Evolutionary conservation across 30 jellyfish, hydroid and myxozoan genomes (phyloP).

Genomic region (Pelagia noctiluca): DNA sequence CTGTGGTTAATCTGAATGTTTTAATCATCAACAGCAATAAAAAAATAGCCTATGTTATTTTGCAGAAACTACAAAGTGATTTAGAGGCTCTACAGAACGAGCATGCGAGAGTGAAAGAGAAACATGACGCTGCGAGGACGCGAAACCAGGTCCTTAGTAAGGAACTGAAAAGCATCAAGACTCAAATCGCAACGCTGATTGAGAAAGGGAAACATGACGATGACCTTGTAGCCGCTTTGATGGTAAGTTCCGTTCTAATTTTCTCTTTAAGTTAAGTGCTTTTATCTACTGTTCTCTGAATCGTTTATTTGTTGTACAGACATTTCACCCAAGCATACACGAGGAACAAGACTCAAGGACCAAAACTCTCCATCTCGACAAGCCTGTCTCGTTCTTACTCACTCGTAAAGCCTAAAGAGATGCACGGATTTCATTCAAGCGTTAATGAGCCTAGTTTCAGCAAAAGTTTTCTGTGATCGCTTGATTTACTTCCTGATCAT

Average conservation of each 20-base stretch:
- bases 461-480: too few species aligned
- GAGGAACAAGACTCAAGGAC: too few species aligned
- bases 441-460: background rate
- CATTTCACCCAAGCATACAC: too few species aligned
- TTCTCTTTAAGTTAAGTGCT: too few species aligned
- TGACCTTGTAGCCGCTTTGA: slow-evolving; percentile 87
- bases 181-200: slow-evolving; percentile 67
- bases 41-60: background rate
- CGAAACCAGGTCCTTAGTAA: slow-evolving; percentile 80
- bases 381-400: too few species aligned
- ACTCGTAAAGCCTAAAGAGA: too few species aligned
- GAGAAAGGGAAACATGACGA: slow-evolving; percentile 96
- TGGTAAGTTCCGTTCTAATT: slow-evolving; percentile 44
- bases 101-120: slow-evolving; percentile 70
- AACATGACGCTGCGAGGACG: slow-evolving; percentile 89
- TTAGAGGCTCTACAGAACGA: slow-evolving; percentile 75
- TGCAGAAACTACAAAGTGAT: slow-evolving; percentile 77
- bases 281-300: too few species aligned
- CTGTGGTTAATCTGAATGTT: background rate
- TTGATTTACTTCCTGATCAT: too few species aligned
- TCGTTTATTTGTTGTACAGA: too few species aligned
- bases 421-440: background rate
- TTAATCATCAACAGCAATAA: background rate
- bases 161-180: slow-evolving; percentile 77
- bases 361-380: too few species aligned